Evolutionary conservation across 1,140 invertebrate species (phyloP).

Genomic region (Propsilocerus akamusi): DNA sequence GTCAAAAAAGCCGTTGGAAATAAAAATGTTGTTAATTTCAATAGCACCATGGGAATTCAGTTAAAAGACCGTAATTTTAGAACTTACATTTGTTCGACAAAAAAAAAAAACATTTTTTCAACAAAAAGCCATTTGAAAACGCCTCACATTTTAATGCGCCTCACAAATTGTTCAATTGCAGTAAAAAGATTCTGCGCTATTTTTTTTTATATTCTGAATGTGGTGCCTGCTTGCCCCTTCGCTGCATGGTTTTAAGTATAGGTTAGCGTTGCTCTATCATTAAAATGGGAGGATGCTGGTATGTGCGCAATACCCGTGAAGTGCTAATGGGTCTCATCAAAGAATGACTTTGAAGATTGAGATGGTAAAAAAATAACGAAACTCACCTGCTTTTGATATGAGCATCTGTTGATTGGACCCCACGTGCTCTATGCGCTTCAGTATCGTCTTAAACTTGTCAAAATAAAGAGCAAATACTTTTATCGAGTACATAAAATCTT

Average conservation of each 20-base stretch:
- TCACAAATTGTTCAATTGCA: conserved; percentile 1
- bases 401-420: background rate
- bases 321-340: background rate
- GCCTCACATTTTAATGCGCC: background rate
- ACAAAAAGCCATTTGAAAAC: background rate
- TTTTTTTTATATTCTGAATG: background rate
- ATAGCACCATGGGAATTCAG: background rate
- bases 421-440: too few species aligned
- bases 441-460: too few species aligned
- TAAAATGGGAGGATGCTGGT: background rate
- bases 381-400: background rate
- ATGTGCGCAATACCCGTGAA: background rate
- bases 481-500: too few species aligned
- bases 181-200: background rate
- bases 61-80: background rate
- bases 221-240: background rate
- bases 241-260: background rate
- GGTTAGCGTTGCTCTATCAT: background rate
- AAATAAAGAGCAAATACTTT: too few species aligned
- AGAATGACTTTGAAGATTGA: background rate
- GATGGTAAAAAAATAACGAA: background rate
- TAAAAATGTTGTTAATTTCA: background rate
- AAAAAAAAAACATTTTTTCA: too few species aligned
- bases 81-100: background rate
- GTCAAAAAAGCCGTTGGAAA: background rate